Evolutionary conservation across 2,797 vertebrate species (phyloP).

Genomic region (Anomalospiza imberbis): DNA sequence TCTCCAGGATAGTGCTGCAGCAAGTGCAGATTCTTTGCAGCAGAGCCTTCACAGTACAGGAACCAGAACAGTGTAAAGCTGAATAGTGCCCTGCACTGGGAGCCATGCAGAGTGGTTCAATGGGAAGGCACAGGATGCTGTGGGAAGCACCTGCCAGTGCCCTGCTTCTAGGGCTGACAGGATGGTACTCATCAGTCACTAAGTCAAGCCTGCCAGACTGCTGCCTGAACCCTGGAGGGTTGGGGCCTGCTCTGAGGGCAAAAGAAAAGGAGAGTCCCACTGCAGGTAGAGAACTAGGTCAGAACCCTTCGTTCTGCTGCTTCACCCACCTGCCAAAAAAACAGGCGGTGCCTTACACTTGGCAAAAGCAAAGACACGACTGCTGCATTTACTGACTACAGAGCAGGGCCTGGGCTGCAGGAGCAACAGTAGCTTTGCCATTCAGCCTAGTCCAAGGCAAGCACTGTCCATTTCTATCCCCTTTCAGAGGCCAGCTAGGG

Average conservation of each 20-base stretch:
- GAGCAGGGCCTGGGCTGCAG: not conserved
- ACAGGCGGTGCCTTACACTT: not conserved
- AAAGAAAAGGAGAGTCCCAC: not conserved
- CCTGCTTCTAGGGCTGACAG: not conserved
- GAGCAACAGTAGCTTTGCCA: not conserved
- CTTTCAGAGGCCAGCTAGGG: not conserved
- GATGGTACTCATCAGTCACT: not conserved
- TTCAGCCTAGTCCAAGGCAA: not conserved
- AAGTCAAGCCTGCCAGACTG: not conserved
- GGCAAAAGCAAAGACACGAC: not conserved
- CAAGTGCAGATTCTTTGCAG: not conserved
- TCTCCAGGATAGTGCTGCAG: not conserved
- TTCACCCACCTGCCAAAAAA: not conserved
- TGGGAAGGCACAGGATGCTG: not conserved
- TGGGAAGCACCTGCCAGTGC: not conserved
- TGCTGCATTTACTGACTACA: not conserved
- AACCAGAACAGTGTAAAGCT: not conserved
- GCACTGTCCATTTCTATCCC: not conserved
- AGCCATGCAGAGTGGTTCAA: rapidly evolving
- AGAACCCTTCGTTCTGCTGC: not conserved
- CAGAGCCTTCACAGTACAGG: not conserved
- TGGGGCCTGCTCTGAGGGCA: not conserved
- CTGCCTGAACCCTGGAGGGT: not conserved
- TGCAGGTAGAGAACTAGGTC: not conserved
- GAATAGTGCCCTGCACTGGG: not conserved